phyloP scores from a whole-genome alignment of 2,113 vertebrate species.

The Ranitomeya variabilis region DNA sequence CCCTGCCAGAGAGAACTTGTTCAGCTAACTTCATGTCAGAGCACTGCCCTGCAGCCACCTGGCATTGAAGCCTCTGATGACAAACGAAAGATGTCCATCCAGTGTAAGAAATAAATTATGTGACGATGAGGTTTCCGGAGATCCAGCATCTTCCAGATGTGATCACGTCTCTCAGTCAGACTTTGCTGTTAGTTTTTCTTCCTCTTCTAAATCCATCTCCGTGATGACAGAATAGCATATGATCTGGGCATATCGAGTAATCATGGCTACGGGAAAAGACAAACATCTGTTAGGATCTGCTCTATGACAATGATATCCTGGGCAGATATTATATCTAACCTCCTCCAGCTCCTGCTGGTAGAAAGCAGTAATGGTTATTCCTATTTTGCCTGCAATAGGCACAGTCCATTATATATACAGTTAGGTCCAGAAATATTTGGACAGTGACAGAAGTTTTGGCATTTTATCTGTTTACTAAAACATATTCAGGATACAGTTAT shows the following conservation, averaged over 20 bases:
- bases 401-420: no score
- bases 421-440: no score
- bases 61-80: not conserved
- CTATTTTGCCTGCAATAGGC: no score
- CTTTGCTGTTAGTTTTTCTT: constrained; percentile 62
- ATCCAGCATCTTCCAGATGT: not conserved
- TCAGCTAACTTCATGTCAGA: constrained; percentile 19
- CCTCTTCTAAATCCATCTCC: constrained; percentile 80
- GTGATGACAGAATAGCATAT: constrained; percentile 83
- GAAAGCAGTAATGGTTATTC: not conserved
- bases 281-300: not conserved
- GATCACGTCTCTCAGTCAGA: constrained; percentile 60
- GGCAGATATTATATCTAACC: not conserved
- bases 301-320: not conserved
- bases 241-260: constrained; percentile 77
- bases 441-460: no score
- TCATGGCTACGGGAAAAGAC: constrained; percentile 60
- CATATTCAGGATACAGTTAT: no score
- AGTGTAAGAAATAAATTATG: constrained; percentile 53
- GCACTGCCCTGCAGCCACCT: constrained; percentile 49
- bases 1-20: constrained; percentile 46
- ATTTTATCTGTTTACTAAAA: no score
- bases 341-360: not conserved
- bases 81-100: not conserved
- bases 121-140: not conserved